Base-by-base conservation (phyloP, 2,113 vertebrate species). In the Takifugu flavidus region DNA sequence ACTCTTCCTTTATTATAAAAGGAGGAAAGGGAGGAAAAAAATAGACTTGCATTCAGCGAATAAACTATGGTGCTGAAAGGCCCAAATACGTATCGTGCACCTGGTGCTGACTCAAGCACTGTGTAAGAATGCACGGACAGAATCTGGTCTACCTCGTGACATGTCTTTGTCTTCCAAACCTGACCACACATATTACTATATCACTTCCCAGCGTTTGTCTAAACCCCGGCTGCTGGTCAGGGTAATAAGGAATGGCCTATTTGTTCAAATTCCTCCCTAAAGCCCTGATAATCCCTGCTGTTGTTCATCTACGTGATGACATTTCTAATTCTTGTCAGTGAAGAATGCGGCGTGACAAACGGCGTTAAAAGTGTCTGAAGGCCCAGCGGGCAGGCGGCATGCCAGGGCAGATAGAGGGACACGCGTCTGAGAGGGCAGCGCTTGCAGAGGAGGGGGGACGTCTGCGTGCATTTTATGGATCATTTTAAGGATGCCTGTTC, bases 311-410 rank as follows among this genome's bases (percentile, higher is more conserved):
- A 61, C 53, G 67, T 77, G 77, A 82, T 66, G 71, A 70, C 74
- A 75, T 78, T 81, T 80, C 65, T 80, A 74, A 83, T 84, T 84
- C 78, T 67, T 81, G 71, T 79, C 77, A 73, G 74, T 58, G 50
- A 69, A 77, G 78, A 88, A 88, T 80, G 73, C 78, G 60, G 77
- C 53, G 20, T 81, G 79, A 75, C 82, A 54, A 79, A 75, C 67
- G 43, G 46, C 13, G 63, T 79, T 76, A 62, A 70, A 51, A 70
- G 52, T 57, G 70, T 82, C 45, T 74, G 72, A 72, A 60, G 53
- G 49, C 65, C 4, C 71, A 62, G 71, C 83, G 46, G 52, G 67
- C 65, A 50, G 56, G 50, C 43, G 1, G 65, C 51, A 53, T 13
- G 57, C 59, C 28, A 44, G 72, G 68, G 31, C 58, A 61, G 54